Percentiles rank a stretch among this genome's conserved stretches.
Evolutionary conservation across 2,797 vertebrate genomes (phyloP).

Genomic region (Lagorchestes hirsutus): DNA sequence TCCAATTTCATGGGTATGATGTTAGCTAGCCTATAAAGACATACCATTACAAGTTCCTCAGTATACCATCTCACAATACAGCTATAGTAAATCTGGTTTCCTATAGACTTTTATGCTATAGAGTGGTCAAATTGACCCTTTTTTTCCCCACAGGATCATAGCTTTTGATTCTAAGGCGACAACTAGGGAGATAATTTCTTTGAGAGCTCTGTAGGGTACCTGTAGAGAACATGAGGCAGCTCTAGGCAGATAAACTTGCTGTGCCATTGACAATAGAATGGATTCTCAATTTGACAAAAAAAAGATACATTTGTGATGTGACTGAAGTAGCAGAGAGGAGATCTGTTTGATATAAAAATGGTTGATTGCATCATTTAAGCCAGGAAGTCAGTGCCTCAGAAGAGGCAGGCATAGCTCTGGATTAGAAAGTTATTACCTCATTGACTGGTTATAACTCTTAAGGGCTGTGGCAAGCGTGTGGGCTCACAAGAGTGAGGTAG

Average conservation of each 20-base stretch:
- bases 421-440: background rate
- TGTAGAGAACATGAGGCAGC: background rate
- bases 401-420: background rate
- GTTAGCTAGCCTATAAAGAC: background rate
- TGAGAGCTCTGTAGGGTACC: background rate
- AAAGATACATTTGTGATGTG: background rate
- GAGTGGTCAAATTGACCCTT: background rate
- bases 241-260: background rate
- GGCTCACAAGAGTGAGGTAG: background rate
- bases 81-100: conserved; percentile 18
- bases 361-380: background rate
- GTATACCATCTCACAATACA: background rate
- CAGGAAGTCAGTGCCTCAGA: background rate
- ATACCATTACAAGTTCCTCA: background rate
- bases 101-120: background rate
- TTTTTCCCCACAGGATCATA: background rate
- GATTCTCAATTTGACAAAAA: background rate
- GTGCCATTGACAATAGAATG: background rate
- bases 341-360: background rate
- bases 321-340: background rate
- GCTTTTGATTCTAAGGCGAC: background rate
- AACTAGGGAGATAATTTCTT: background rate
- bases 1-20: background rate
- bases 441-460: background rate
- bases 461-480: background rate